Base-by-base conservation (phyloP, 2,797 vertebrate genomes). In the Poecilia wingei region DNA sequence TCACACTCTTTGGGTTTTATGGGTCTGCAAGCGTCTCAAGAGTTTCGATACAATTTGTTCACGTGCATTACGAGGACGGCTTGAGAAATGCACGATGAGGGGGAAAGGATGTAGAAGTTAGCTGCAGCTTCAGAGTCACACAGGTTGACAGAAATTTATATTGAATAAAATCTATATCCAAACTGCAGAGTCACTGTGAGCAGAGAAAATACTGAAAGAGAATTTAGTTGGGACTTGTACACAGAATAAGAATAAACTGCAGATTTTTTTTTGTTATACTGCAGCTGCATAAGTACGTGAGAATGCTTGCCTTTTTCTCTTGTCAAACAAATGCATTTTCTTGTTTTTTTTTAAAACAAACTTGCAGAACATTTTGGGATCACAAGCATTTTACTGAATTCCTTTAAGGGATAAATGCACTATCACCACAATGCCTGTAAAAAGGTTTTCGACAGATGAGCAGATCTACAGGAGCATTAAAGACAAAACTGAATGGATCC, bases 21-120 rank as follows among this genome's bases (percentile, higher is more conserved):
- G 82, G 77, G 79, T 83, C 81, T 79, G 43, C 71, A 39, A 71
- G 71, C 75, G 39, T 77, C 73, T 86, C 78, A 45, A 69, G 77
- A 90, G 70, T 90, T 92, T 80, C 81, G 80, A 74, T 81, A 75
- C 72, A 91, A 89, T 92, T 90, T 14, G 72, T 86, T 83, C 70
- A 64, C 69, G 36, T n/a, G 68, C 53, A 61, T 80, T 77, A 82
- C 78, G 78, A 72, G 53, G 43, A 69, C 68, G 76, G 55, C 0
- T 6, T 68, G 72, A 69, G 74, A 36, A 75, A 79, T 20, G 64
- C 74, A 78, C 7, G 76, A 39, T 25, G 66, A 69, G 36, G 6
- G 12, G 81, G 76, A 88, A 72, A 6, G 74, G 77, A 79, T 77
- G 88, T 78, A 80, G 90, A 85, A 80, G 83, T 86, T 71, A 74